These are phyloP conservation scores for Meteorus colon DNA, from an alignment of 2,888 invertebrate species.

Conservation along the genomic window DNA sequence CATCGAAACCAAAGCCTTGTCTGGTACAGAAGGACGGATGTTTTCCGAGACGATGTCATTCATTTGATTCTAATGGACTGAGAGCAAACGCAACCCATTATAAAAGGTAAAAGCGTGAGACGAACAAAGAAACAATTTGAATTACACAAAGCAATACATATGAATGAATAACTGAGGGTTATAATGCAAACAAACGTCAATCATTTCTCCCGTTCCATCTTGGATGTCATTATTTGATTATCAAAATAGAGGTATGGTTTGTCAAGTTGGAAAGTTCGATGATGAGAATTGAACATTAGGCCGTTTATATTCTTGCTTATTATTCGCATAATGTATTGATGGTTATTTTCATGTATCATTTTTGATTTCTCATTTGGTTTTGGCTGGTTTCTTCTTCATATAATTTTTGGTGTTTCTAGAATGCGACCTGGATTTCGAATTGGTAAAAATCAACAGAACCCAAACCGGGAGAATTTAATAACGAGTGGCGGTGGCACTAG, in stretches of 20 bases:
- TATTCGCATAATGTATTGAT: not conserved
- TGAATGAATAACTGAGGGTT: not conserved
- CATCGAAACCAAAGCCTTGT: constrained; percentile 80
- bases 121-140: constrained; percentile 7
- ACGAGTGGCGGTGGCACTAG: constrained; percentile 57
- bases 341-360: not conserved
- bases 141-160: not conserved
- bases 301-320: not conserved
- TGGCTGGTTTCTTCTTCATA: constrained; percentile 3
- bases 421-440: constrained; percentile 63
- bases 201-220: not conserved
- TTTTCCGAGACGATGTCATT: constrained; percentile 75
- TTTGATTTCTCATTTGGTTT: not conserved
- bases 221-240: not conserved
- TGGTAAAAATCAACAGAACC: constrained; percentile 65
- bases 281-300: not conserved
- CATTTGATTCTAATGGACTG: constrained; percentile 75
- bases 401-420: constrained; percentile 55
- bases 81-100: constrained; percentile 66
- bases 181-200: not conserved
- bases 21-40: constrained; percentile 77
- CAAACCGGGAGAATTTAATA: constrained; percentile 62
- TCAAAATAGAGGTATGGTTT: not conserved
- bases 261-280: not conserved
- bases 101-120: constrained; percentile 32